Base-by-base conservation (phyloP, 2,113 vertebrate genomes). In the Athene noctua region DNA sequence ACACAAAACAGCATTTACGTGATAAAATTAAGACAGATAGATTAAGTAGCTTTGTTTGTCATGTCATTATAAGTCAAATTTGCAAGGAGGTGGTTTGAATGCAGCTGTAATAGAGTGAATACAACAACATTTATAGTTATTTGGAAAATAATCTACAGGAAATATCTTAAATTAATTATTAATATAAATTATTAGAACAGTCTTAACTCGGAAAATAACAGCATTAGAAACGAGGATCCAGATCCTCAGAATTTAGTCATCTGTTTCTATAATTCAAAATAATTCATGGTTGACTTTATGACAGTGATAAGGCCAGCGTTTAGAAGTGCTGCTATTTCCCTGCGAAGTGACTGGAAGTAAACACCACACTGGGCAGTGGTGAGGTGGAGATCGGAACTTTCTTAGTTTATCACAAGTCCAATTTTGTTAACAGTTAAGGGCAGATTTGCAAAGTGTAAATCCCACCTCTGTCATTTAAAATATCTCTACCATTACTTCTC, bases 291-390 rank as follows among this genome's bases (percentile, higher is more conserved):
- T 74, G 17, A 55, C 17, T 5, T 66, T 34, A 25, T 47, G n/a
- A 26, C 5, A 5, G 21, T 32, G 18, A 19, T 17, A 62, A 71
- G 15, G 34, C 1, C 38, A 71, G 7, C 6, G 19, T 2, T 5
- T 2, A 59, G 19, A 66, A 80, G 6, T 75, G 40, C 9, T 47
- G 15, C 3, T n/a, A 9, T 59, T 88, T 72, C 10, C 14, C 22
- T 52, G 20, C 38, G 32, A 73, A 46, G 15, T 51, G 26, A 49
- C 21, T 61, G 26, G 13, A 40, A 80, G 4, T n/a, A 61, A 72
- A 59, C 1, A 0, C 4, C 12, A 15, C 0, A 0, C 29, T 63
- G 38, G 15, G 9, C 8, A 51, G 11, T 18, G 10, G 29, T 68
- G 25, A 75, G 5, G n/a, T 38, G 3, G 40, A 80, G 32, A 59